Evolutionary conservation across 2,888 invertebrate species (phyloP).

Genomic region (Crocallis elinguaria): DNA sequence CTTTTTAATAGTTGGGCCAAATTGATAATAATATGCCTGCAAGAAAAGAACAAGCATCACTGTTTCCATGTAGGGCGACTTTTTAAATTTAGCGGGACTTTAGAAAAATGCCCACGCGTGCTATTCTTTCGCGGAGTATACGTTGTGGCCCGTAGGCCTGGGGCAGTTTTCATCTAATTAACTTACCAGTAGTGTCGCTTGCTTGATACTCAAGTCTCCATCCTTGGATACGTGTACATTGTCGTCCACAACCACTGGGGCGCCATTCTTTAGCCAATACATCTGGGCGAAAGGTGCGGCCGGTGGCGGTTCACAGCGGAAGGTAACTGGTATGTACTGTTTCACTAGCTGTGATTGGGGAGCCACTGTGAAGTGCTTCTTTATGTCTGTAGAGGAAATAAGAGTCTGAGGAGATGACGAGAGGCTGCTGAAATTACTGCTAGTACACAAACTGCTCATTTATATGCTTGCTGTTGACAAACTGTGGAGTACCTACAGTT

Average conservation of each 20-base stretch:
- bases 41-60: too few species aligned
- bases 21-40: too few species aligned
- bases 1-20: too few species aligned
- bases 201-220: slow-evolving; percentile 93
- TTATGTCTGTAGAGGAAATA: slow-evolving; percentile 87
- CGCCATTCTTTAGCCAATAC: slow-evolving; percentile 93
- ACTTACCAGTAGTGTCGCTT: slow-evolving; percentile 89
- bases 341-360: slow-evolving; percentile 93
- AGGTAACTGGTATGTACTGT: slow-evolving; percentile 92
- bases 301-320: slow-evolving; percentile 94
- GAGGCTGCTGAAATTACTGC: neutral
- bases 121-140: too few species aligned
- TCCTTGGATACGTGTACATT: slow-evolving; percentile 91
- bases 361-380: slow-evolving; percentile 95
- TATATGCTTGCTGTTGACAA: too few species aligned
- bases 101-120: too few species aligned
- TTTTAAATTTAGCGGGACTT: too few species aligned
- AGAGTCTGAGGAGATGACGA: neutral
- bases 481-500: too few species aligned
- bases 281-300: slow-evolving; percentile 95
- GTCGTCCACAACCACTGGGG: slow-evolving; percentile 86
- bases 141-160: too few species aligned
- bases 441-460: too few species aligned
- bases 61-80: too few species aligned
- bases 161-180: too few species aligned